A percentile compares a stretch with the other conserved stretches of the same genome.
Conservation (phyloP, 1,140 invertebrate species). For the Babylonia areolata region DNA sequence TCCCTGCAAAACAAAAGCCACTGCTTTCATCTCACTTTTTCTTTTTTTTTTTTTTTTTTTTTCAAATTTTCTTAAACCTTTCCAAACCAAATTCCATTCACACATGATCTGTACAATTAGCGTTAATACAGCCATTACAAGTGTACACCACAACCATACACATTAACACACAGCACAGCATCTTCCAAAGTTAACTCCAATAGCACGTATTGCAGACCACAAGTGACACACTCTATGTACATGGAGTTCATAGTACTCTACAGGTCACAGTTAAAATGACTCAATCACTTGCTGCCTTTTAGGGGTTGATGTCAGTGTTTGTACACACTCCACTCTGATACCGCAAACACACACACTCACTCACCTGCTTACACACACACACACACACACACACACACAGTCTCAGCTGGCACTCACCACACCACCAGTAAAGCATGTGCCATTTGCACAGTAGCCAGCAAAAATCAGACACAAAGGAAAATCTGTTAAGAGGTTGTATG, state of each 20-base stretch:
- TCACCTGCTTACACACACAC: not conserved
- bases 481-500: not conserved
- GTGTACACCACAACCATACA: not conserved
- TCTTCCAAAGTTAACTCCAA: too few species aligned
- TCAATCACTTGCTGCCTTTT: conserved; percentile 7
- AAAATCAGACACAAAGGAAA: not conserved
- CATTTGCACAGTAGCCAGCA: not conserved
- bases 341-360: not conserved
- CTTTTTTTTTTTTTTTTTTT: too few species aligned
- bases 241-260: conserved; percentile 1
- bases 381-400: not conserved
- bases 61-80: not conserved
- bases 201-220: not conserved
- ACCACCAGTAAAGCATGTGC: not conserved
- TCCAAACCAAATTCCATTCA: not conserved
- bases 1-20: not conserved
- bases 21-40: not conserved
- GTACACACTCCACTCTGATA: not conserved
- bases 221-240: not conserved
- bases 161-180: not conserved
- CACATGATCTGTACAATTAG: not conserved
- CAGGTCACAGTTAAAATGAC: conserved; percentile 3
- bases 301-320: not conserved
- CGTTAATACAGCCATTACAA: not conserved
- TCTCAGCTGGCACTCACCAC: not conserved